These are phyloP conservation scores for Setophaga petechia DNA, from an alignment of 2,113 vertebrate species.

Conservation along the genomic window DNA sequence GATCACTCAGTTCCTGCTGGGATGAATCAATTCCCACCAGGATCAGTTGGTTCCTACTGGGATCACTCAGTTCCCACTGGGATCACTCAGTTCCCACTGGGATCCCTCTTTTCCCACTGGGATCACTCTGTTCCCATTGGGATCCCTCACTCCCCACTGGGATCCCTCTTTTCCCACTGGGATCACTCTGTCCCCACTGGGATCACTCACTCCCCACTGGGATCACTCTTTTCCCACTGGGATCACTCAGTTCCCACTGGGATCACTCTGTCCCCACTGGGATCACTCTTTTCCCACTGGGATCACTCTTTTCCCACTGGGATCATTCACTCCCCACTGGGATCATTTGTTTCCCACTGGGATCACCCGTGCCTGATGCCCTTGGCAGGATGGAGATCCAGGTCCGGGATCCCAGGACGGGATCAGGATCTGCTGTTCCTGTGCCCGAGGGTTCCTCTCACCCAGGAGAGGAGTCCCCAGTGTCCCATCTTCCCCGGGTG, in stretches of 20 bases:
- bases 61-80: no score
- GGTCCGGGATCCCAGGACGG: neutral
- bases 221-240: no score
- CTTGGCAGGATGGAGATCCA: neutral
- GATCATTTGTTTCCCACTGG: neutral
- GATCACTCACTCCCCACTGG: no score
- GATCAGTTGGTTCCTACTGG: no score
- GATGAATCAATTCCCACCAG: no score
- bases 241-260: no score
- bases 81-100: neutral
- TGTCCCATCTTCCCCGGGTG: neutral
- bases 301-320: neutral
- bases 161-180: no score
- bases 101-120: accelerated
- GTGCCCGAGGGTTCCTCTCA: neutral
- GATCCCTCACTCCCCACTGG: no score
- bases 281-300: accelerated
- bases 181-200: no score
- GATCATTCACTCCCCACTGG: neutral
- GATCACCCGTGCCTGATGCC: accelerated
- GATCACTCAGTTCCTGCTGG: no score
- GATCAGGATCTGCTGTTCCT: neutral
- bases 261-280: no score
- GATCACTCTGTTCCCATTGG: no score
- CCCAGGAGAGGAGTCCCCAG: neutral